These are phyloP conservation scores for Mesorhabditis spiculigera DNA, from an alignment of 2,888 invertebrate species.

Conservation along the genomic window DNA sequence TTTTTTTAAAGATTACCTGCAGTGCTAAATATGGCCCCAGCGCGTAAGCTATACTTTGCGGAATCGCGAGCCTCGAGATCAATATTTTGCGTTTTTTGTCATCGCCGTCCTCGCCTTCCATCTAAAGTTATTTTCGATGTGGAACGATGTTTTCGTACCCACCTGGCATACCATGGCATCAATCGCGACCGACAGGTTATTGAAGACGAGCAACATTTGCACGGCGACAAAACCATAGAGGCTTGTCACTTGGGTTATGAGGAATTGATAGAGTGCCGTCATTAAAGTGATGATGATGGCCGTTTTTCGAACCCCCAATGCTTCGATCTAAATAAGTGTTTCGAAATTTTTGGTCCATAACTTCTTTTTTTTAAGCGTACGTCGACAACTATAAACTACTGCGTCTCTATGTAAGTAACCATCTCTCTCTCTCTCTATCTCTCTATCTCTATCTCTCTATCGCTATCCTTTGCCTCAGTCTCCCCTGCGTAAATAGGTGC, in stretches of 20 bases:
- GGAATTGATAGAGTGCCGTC: conserved; percentile 19
- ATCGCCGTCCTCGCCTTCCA: conserved; percentile 40
- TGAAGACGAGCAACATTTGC: conserved; percentile 35
- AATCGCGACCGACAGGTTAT: conserved; percentile 45
- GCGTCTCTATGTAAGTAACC: background rate
- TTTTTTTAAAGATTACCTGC: conserved; percentile 10
- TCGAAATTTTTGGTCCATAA: background rate
- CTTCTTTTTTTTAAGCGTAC: background rate
- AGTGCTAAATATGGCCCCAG: conserved; percentile 42
- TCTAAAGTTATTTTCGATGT: background rate
- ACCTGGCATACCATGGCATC: conserved; percentile 37
- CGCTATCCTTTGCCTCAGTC: too few relatives aligned
- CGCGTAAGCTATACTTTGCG: conserved; percentile 45
- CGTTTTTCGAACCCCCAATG: conserved; percentile 32
- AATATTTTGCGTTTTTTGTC: conserved; percentile 39
- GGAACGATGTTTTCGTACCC: conserved; percentile 10
- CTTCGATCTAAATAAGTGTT: conserved; percentile 33
- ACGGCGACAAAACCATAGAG: conserved; percentile 26
- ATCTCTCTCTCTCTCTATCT: background rate
- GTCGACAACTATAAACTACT: background rate
- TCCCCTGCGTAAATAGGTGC: too few relatives aligned
- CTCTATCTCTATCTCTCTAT: too few relatives aligned
- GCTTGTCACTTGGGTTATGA: conserved; percentile 21
- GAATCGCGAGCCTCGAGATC: conserved; percentile 45
- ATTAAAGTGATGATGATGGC: conserved; percentile 30